Base-by-base conservation (phyloP, 2,888 invertebrate species). In the Callinectes sapidus region DNA sequence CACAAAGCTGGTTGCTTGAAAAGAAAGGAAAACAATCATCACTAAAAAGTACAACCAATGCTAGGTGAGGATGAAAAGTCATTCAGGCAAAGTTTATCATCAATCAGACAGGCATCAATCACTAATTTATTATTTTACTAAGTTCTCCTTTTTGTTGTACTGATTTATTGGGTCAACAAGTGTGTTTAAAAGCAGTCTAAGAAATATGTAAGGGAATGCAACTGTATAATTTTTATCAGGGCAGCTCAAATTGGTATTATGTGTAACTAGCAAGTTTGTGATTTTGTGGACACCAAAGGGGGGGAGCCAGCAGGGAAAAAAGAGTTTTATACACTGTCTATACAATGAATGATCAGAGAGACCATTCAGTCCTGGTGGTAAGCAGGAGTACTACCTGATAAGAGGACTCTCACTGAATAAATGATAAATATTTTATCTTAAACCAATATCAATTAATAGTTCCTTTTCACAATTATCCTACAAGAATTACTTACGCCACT, bases 1-100 rank as follows among this genome's bases (percentile, higher is more conserved):
- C n/a, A 71, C 66, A 71, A 71, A 71, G 66, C 8, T 71, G n/a
- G 66, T 71, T 23, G n/a, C n/a, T 71, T 71, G n/a, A 71, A n/a
- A 71, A 10, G 71, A 71, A 71, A 71, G 28, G 1, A 28, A 71
- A 28, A 10, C 61, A 61, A 61, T 61, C 61, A 61, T 61, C 18
- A 61, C 14, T 18, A 5, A 3, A 61, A 5, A 61, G 23, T 61
- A 3, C 61, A 61, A 61, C 18, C 3, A 23, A 18, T 61, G 61
- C 23, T 2, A 61, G 18, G 18, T 61, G 61, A 61, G 13, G 18
- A 18, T 61, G 2, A 23, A 61, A 23, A 8, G 61, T 23, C 61
- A 61, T 16, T 18, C 61, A 61, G 18, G 18, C 61, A 61, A 16
- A 16, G 18, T 61, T 48, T 61, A 61, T 61, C 23, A 61, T 5